Conservation (phyloP, 2,797 vertebrate species). For the Catharus ustulatus region DNA sequence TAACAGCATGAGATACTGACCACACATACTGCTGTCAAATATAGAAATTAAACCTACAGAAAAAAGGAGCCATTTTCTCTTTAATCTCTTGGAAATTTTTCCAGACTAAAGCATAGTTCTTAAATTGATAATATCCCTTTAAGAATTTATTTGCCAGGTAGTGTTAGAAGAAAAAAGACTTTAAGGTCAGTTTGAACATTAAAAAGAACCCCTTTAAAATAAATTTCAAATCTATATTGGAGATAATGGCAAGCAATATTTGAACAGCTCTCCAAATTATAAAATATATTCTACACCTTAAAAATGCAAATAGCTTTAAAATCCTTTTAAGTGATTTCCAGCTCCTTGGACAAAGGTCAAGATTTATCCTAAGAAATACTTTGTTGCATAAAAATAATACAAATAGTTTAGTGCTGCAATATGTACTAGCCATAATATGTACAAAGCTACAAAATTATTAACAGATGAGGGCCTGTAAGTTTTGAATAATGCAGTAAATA, state of each 20-base stretch:
- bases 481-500: conserved; percentile 36
- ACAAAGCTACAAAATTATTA: conserved; percentile 11
- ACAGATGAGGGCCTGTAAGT: conserved; percentile 29
- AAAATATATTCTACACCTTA: conserved; percentile 4
- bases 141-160: conserved; percentile 59
- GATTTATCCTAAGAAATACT: neutral
- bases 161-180: conserved; percentile 53
- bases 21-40: conserved; percentile 55
- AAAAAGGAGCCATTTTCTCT: conserved; percentile 33
- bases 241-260: neutral
- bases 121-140: conserved; percentile 53
- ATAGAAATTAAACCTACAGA: conserved; percentile 51
- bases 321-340: neutral
- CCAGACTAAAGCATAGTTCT: conserved; percentile 19
- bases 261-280: conserved; percentile 14
- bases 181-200: conserved; percentile 45
- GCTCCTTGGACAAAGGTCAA: neutral
- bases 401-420: neutral
- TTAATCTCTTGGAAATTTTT: conserved; percentile 41
- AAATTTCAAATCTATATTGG: neutral
- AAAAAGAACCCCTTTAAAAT: conserved; percentile 29
- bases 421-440: neutral
- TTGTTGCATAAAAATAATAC: neutral
- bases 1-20: conserved; percentile 44
- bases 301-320: conserved; percentile 18